Conservation (phyloP, 1,140 invertebrate genomes). For the Neodiprion fabricii region DNA sequence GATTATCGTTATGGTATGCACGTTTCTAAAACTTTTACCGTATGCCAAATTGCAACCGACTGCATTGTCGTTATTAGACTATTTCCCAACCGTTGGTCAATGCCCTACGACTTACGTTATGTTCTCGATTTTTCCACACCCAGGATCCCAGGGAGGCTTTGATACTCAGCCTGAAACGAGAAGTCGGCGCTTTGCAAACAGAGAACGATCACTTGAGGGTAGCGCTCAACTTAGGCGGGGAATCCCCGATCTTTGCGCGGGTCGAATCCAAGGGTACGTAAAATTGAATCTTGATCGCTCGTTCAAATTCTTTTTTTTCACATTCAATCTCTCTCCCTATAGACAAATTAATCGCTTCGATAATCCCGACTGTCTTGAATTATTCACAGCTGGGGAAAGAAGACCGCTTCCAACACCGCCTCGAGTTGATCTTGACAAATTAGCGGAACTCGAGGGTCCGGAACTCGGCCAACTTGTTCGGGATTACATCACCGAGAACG, state of each 20-base stretch:
- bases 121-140: slow-evolving; percentile 22
- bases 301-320: not conserved
- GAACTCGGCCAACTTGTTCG: slow-evolving; percentile 78
- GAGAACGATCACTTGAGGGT: slow-evolving; percentile 91
- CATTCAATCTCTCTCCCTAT: not conserved
- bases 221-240: slow-evolving; percentile 66
- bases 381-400: slow-evolving; percentile 36
- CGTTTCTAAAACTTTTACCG: not conserved
- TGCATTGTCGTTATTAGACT: too few relatives aligned
- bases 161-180: slow-evolving; percentile 87
- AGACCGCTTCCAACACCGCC: slow-evolving; percentile 57
- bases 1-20: slow-evolving; percentile 87
- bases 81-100: too few relatives aligned
- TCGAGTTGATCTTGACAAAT: slow-evolving; percentile 72
- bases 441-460: slow-evolving; percentile 73
- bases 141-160: slow-evolving; percentile 91
- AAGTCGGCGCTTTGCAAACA: slow-evolving; percentile 84
- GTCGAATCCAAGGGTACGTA: slow-evolving; percentile 40
- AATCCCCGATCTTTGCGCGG: slow-evolving; percentile 30
- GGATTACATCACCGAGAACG: slow-evolving; percentile 86
- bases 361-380: not conserved
- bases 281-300: not conserved
- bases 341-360: not conserved
- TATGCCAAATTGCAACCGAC: too few relatives aligned
- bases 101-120: not conserved